A percentile compares a stretch with the other conserved stretches of the same genome.
Conservation (phyloP, 2,113 vertebrate species). For the Anhinga anhinga region DNA sequence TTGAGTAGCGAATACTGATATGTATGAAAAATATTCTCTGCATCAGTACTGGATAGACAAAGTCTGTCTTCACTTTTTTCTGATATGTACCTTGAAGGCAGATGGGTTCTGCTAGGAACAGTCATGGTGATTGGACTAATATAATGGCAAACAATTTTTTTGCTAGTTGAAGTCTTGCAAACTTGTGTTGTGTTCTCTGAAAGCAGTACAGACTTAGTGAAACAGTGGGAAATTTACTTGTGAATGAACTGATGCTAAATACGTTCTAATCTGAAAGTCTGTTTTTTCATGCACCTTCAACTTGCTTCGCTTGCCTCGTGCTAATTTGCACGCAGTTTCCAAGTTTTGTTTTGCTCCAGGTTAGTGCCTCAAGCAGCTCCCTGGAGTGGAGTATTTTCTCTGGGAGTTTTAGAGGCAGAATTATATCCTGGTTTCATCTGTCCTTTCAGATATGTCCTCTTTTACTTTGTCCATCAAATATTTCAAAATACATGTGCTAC, state of each 20-base stretch:
- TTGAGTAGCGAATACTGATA: background rate
- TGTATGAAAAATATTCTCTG: background rate
- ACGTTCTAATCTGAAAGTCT: background rate
- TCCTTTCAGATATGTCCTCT: background rate
- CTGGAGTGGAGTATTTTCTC: background rate
- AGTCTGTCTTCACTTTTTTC: background rate
- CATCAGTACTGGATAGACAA: background rate
- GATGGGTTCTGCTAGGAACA: background rate
- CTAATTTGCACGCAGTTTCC: background rate
- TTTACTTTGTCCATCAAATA: background rate
- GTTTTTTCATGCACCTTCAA: background rate
- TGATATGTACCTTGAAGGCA: background rate
- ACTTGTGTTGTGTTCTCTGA: background rate
- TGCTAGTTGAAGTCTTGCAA: background rate
- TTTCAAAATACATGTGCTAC: background rate
- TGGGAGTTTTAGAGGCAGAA: background rate
- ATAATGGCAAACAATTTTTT: background rate
- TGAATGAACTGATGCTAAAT: background rate
- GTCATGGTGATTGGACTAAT: background rate
- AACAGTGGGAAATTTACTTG: background rate
- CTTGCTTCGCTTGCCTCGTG: background rate
- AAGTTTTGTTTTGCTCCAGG: background rate
- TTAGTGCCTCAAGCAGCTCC: background rate
- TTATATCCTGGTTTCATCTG: background rate
- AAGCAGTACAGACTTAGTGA: background rate